phyloP scores from a whole-genome alignment of 2,888 invertebrate species.

The Epirrhoe tristata region DNA sequence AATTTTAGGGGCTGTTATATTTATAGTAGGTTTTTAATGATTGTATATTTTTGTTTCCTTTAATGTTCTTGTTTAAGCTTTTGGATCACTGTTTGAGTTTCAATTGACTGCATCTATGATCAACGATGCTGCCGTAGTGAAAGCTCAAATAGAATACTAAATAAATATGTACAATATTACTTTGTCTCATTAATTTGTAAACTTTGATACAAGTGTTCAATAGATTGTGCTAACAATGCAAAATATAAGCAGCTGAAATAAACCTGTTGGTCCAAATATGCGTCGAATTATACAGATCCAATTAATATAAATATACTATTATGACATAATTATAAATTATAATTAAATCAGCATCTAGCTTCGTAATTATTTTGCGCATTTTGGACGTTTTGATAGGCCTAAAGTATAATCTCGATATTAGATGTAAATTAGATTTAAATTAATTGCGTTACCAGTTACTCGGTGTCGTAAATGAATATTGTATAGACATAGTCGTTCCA shows the following conservation, averaged over 20 bases:
- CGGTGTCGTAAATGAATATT: conserved; percentile 66
- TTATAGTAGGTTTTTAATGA: conserved; percentile 71
- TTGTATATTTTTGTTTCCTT: conserved; percentile 80
- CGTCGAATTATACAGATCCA: conserved; percentile 39
- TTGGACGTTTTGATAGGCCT: conserved; percentile 68
- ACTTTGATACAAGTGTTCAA: conserved; percentile 27
- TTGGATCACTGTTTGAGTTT: conserved; percentile 15
- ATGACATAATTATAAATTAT: conserved; percentile 27
- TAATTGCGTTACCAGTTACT: conserved; percentile 70
- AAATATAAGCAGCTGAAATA: conserved; percentile 36
- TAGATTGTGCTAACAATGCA: conserved; percentile 26
- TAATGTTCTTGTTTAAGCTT: conserved; percentile 49
- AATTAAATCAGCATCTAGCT: conserved; percentile 44
- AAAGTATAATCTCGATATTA: conserved; percentile 68
- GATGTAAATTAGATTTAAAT: conserved; percentile 35
- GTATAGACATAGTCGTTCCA: conserved; percentile 65
- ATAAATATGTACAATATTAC: conserved; percentile 1
- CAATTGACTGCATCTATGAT: not conserved
- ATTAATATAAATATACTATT: conserved; percentile 34
- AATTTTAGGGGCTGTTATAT: conserved; percentile 82
- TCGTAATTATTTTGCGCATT: conserved; percentile 54
- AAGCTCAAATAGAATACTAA: conserved; percentile 1
- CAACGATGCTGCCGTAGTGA: not conserved
- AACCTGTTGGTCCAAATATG: conserved; percentile 40
- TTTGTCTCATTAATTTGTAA: conserved; percentile 17